Percentiles rank a stretch among this genome's conserved stretches.
These are phyloP conservation scores for Phaonia tiefii DNA, from an alignment of 2,888 invertebrate genomes.

Conservation along the genomic window DNA sequence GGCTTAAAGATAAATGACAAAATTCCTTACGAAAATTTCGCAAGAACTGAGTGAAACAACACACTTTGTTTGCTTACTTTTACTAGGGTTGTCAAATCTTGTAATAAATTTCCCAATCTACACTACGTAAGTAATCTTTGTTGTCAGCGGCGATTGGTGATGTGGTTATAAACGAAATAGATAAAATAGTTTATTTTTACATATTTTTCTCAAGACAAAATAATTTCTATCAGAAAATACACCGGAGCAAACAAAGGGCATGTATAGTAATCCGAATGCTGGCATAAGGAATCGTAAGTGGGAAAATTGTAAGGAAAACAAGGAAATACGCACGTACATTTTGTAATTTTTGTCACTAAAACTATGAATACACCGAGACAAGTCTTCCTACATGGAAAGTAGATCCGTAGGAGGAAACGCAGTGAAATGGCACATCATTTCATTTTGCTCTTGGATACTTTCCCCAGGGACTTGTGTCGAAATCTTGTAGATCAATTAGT, in stretches of 20 bases:
- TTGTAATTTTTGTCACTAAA: conserved; percentile 24
- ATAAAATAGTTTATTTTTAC: conserved; percentile 42
- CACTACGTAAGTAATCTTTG: background rate
- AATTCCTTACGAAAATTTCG: no score
- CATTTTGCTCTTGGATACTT: background rate
- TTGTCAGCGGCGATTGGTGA: conserved; percentile 54
- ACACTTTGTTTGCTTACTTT: no score
- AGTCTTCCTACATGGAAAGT: background rate
- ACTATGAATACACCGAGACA: conserved; percentile 7
- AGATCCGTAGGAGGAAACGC: background rate
- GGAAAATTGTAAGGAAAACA: conserved; percentile 77
- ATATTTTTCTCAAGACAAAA: conserved; percentile 29
- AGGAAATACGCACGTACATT: conserved; percentile 76
- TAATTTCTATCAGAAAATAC: background rate
- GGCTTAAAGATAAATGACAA: no score
- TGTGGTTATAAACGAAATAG: conserved; percentile 56
- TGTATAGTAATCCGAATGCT: conserved; percentile 76
- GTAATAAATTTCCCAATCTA: no score
- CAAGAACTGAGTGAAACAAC: no score
- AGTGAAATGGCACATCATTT: background rate
- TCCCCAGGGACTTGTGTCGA: background rate
- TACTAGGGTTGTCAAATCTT: no score
- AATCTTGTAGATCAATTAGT: background rate
- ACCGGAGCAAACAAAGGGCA: conserved; percentile 2
- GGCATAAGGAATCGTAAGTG: conserved; percentile 80